Conservation (phyloP, 2,888 invertebrate species). For the Leptinotarsa juncta region DNA sequence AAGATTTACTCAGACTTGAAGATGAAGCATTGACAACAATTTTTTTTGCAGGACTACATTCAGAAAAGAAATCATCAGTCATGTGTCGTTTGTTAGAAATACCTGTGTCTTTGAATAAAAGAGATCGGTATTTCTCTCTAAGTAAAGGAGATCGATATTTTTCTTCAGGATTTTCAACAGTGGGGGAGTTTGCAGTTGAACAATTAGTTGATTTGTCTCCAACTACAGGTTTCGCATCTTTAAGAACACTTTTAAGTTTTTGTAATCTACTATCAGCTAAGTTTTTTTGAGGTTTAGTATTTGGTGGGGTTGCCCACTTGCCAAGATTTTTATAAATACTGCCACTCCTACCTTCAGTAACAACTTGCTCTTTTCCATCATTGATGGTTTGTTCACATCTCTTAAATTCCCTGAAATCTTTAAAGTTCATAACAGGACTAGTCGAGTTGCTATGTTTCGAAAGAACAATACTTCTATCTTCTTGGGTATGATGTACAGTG, state of each 20-base stretch:
- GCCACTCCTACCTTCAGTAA: not conserved
- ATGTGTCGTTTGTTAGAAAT: slow-evolving; percentile 10
- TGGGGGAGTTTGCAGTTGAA: not conserved
- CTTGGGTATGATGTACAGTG: no score
- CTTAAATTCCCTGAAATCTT: not conserved
- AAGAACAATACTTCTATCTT: no score
- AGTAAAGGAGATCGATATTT: slow-evolving; percentile 14
- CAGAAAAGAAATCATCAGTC: not conserved
- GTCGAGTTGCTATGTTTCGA: no score
- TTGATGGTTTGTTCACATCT: not conserved
- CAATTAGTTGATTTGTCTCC: not conserved
- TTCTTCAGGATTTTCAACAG: slow-evolving; percentile 9
- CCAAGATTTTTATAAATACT: slow-evolving; percentile 26
- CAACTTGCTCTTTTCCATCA: not conserved
- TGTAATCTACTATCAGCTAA: slow-evolving; percentile 45
- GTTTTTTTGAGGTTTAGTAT: slow-evolving; percentile 32
- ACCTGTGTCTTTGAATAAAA: not conserved
- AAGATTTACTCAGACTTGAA: not conserved
- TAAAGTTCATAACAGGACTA: no score
- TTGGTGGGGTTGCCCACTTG: slow-evolving; percentile 21
- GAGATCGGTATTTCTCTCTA: slow-evolving; percentile 15
- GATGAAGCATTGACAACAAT: not conserved
- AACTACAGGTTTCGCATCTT: slow-evolving; percentile 1
- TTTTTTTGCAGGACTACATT: slow-evolving; percentile 11
- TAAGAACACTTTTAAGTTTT: slow-evolving; percentile 38